A percentile compares a stretch with the other conserved stretches of the same genome.
phyloP scores from a whole-genome alignment of 2,797 vertebrate species.

The Poeciliopsis gracilis region DNA sequence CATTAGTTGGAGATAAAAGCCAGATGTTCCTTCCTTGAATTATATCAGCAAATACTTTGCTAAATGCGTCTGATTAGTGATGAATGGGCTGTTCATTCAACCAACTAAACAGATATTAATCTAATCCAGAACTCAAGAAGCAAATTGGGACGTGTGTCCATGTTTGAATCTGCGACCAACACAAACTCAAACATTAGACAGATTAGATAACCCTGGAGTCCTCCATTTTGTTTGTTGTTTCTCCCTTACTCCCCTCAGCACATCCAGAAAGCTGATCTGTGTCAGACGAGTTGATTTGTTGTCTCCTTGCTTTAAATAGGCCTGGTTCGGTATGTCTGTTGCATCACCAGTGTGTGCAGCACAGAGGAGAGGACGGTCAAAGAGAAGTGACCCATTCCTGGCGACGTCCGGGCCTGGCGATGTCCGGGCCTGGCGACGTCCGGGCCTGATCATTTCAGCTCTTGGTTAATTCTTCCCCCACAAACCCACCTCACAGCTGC shows the following conservation, averaged over 20 bases:
- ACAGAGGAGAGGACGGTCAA: conserved; percentile 20
- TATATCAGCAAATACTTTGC: background rate
- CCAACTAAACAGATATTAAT: background rate
- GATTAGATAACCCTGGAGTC: background rate
- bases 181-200: background rate
- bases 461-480: background rate
- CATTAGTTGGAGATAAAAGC: background rate
- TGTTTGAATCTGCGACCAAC: background rate
- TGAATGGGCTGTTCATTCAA: background rate
- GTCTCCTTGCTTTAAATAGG: conserved; percentile 42
- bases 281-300: conserved; percentile 32
- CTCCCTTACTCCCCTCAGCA: background rate
- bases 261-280: background rate
- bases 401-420: conserved; percentile 39
- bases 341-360: conserved; percentile 34
- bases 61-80: background rate
- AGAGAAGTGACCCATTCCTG: conserved; percentile 33
- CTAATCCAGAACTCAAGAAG: background rate
- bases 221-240: background rate
- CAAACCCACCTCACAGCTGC: conserved; percentile 17
- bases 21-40: background rate
- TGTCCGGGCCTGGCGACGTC: conserved; percentile 24
- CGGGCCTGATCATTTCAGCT: conserved; percentile 44
- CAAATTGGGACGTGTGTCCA: background rate
- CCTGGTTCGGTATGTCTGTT: conserved; percentile 37